Percentiles rank a stretch among this genome's conserved stretches.
Evolutionary conservation across 2,888 invertebrate genomes (phyloP).

Genomic region (Folsomia manolachei): DNA sequence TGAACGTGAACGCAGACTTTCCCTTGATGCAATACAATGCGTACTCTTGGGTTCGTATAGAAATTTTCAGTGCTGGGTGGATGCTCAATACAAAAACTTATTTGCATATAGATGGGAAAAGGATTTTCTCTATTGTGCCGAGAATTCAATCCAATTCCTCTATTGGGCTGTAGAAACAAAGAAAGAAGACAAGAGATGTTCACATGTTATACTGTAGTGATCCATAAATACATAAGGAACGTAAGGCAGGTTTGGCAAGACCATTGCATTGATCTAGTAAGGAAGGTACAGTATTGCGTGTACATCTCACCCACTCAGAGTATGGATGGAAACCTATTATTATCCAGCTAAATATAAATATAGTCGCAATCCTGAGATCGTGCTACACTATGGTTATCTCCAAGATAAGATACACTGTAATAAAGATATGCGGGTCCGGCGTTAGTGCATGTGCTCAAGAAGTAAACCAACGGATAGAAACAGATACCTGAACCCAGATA

Average conservation of each 20-base stretch:
- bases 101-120: slow-evolving; percentile 50
- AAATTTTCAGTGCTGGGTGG: background rate
- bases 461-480: too few relatives aligned
- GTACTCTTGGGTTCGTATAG: background rate
- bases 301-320: too few relatives aligned
- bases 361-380: too few relatives aligned
- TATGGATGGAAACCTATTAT: too few relatives aligned
- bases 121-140: slow-evolving; percentile 15
- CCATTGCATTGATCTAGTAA: too few relatives aligned
- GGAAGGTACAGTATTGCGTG: too few relatives aligned
- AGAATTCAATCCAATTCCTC: slow-evolving; percentile 21
- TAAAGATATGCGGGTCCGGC: too few relatives aligned
- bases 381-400: too few relatives aligned
- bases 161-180: background rate
- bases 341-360: background rate
- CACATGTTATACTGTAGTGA: too few relatives aligned
- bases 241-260: background rate
- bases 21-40: background rate
- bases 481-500: too few relatives aligned
- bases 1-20: background rate
- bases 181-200: background rate
- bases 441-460: too few relatives aligned
- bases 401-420: too few relatives aligned
- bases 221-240: background rate
- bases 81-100: slow-evolving; percentile 23